Evolutionary conservation across 2,113 vertebrate species (phyloP), one percentile per base, ranked within the genome.

Genomic region (Labeo rohita): DNA sequence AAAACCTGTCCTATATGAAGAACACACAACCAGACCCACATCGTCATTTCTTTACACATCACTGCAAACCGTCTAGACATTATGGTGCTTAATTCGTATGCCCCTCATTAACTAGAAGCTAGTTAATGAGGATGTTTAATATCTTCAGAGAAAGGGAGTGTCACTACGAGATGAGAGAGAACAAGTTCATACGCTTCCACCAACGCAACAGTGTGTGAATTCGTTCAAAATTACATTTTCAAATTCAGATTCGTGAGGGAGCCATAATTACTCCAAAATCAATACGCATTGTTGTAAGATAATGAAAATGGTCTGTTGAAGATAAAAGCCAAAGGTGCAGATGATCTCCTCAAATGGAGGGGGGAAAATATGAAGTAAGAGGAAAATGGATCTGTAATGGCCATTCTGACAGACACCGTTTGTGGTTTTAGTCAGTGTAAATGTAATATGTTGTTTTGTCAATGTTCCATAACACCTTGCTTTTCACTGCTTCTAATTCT

Each of bases 361-460:
- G 28, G 45, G 5, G 28, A 87, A 73, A 23, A 61, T 10, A 21
- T n/a, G 54, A 18, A 77, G 65, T 5, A 45, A 81, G 18, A 84
- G 56, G 52, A 72, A 70, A 36, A 80, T 63, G 76, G 83, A 81
- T 45, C 39, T 54, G 21, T 83, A 85, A 78, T 87, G 83, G 80
- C 54, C 83, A 47, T 63, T 7, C 74, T 54, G 36, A 80, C 11
- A 81, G 54, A 73, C 34, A 21, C 34, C 11, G 39, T 84, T 84
- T 36, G 65, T 70, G 80, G 54, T 76, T 76, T 83, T 34, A 61
- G 75, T 83, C 36, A 21, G 23, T 72, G 68, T 72, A 68, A 85
- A 47, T 63, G 61, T 85, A 84, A 88, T 80, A 45, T 88, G 63
- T 77, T 84, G 54, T 68, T 78, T 49, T 86, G 78, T 83, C 74